Percentiles rank a stretch among this genome's conserved stretches.
Conservation (phyloP, 1,140 invertebrate species). For the Homarus americanus region DNA sequence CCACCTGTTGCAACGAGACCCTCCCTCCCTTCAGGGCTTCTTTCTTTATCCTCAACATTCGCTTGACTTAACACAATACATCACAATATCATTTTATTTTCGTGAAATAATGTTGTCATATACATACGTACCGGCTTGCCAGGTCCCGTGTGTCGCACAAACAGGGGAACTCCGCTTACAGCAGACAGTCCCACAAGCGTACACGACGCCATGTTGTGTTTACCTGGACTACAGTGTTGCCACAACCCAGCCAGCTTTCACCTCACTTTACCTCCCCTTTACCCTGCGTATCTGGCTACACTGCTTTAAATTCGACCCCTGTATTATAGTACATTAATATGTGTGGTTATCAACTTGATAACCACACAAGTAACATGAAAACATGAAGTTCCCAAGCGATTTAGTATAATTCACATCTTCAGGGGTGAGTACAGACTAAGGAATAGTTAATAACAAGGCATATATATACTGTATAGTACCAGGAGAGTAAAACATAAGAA, state of each 20-base stretch:
- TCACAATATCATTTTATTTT: background rate
- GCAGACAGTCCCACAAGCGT: constrained; percentile 41
- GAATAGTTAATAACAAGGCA: too few species aligned
- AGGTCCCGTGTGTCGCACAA: constrained; percentile 49
- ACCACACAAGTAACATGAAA: too few species aligned
- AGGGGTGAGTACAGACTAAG: too few species aligned
- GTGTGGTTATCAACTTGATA: too few species aligned
- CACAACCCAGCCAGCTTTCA: background rate
- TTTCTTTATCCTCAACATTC: background rate
- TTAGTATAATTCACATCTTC: too few species aligned
- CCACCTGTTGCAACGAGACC: background rate
- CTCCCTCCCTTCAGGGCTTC: background rate
- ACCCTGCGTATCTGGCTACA: background rate
- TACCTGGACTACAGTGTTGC: background rate
- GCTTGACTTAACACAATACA: background rate
- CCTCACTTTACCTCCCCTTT: background rate
- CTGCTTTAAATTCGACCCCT: background rate
- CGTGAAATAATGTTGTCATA: background rate
- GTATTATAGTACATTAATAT: constrained; percentile 1
- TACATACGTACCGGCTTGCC: constrained; percentile 49
- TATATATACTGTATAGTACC: too few species aligned
- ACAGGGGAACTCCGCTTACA: constrained; percentile 50
- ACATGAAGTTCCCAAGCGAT: too few species aligned
- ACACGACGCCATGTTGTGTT: constrained; percentile 55
- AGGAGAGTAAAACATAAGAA: too few species aligned